phyloP scores from a whole-genome alignment of 2,113 vertebrate genomes.

The Xiphias gladius region DNA sequence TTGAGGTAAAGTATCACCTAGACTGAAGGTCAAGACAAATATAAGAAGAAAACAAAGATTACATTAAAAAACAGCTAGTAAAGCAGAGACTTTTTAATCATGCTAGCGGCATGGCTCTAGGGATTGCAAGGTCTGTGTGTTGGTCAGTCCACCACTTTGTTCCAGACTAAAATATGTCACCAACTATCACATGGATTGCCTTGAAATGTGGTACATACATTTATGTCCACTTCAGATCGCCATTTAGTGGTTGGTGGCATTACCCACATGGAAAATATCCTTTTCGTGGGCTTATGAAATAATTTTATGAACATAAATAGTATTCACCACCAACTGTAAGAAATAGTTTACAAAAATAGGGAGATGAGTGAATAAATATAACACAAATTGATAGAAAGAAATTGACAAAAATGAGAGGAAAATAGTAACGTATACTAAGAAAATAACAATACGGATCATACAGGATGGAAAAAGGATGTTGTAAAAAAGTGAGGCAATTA shows the following conservation, averaged over 20 bases:
- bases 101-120: background rate
- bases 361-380: conserved; percentile 8
- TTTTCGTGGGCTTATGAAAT: conserved; percentile 21
- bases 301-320: background rate
- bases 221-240: background rate
- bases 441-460: background rate
- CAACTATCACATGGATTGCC: background rate
- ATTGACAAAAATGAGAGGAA: background rate
- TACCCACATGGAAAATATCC: background rate
- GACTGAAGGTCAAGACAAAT: conserved; percentile 28
- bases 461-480: background rate
- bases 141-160: background rate
- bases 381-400: background rate
- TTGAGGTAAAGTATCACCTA: conserved; percentile 90
- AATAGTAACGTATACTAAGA: background rate
- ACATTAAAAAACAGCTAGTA: background rate
- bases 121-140: background rate
- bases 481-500: background rate
- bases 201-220: background rate
- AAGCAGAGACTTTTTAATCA: background rate
- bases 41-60: background rate
- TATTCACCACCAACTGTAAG: background rate
- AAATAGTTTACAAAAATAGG: conserved; percentile 25
- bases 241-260: background rate
- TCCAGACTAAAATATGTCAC: background rate